These are phyloP conservation scores for Otolemur crassicaudatus DNA, from an alignment of 2,797 vertebrate species.

Conservation along the genomic window DNA sequence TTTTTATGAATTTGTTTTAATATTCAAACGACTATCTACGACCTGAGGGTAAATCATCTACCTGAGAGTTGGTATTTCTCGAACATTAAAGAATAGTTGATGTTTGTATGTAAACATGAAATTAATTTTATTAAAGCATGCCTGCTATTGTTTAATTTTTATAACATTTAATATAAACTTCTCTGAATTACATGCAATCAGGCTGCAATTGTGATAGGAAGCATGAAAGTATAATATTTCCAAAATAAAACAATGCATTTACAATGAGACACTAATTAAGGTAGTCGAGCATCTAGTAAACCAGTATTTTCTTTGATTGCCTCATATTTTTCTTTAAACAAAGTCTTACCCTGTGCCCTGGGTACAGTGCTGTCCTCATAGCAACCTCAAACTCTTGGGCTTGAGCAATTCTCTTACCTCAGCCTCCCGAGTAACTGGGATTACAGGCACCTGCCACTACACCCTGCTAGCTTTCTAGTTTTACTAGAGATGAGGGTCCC, in stretches of 20 bases:
- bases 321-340: not conserved
- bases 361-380: too few relatives aligned
- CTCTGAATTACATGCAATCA: constrained; percentile 63
- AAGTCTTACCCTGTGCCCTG: too few relatives aligned
- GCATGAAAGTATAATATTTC: constrained; percentile 60
- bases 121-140: constrained; percentile 23
- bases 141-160: constrained; percentile 26
- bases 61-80: not conserved
- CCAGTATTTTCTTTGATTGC: constrained; percentile 18
- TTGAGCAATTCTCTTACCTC: too few relatives aligned
- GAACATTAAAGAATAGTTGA: not conserved
- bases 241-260: constrained; percentile 47
- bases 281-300: constrained; percentile 48
- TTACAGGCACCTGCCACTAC: too few relatives aligned
- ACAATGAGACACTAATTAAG: constrained; percentile 64
- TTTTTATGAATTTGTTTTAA: constrained; percentile 5
- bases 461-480: too few relatives aligned
- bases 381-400: too few relatives aligned
- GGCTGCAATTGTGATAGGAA: constrained; percentile 52
- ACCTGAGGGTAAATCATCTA: not conserved
- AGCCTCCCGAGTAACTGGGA: too few relatives aligned
- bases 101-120: not conserved
- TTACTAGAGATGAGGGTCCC: too few relatives aligned
- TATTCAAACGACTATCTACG: not conserved
- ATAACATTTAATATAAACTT: constrained; percentile 20